Evolutionary conservation across 1,140 invertebrate genomes (phyloP), one percentile per base, ranked within the genome.

Genomic region (Paramacrobiotus metropolitanus): DNA sequence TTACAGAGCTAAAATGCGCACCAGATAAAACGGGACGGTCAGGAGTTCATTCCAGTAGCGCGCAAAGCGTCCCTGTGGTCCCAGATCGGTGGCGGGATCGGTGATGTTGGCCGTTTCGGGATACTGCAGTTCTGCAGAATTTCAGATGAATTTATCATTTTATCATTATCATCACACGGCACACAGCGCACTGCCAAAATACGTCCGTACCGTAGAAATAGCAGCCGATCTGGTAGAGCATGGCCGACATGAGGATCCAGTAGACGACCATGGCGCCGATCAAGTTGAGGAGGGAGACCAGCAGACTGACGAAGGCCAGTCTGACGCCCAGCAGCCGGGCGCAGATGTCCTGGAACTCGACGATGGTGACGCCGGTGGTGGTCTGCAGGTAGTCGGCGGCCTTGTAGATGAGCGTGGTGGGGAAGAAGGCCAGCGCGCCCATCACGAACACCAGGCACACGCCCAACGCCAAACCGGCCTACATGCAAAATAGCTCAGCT

Each of bases 171-270:
- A n/a, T n/a, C n/a, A n/a, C n/a, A n/a, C n/a, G n/a, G n/a, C n/a
- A n/a, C n/a, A n/a, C n/a, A n/a, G n/a, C n/a, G n/a, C n/a, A n/a
- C n/a, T n/a, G n/a, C n/a, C 34, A 40, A 40, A 9, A 40, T 9
- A n/a, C 9, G 34, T 40, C 71, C 71, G 69, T 69, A 80, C 78
- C 70, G 68, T 80, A 80, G 64, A 90, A 73, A 70, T 86, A 88
- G 66, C 82, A 80, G 24, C 88, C 86, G 15, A 83, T 84, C 71
- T 87, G 82, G 68, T 83, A 92, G 0, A 93, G 72, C 69, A 93
- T 93, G 73, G 92, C 93, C 1, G 85, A 83, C 82, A 93, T 88
- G 1, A 94, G 77, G 60, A 94, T 82, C 87, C 87, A 93, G 72
- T 92, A 94, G 18, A 92, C 85, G 60, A 92, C 80, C 63, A 81